These are phyloP conservation scores for Morphnarchus princeps DNA, from an alignment of 2,113 vertebrate species.

Conservation along the genomic window DNA sequence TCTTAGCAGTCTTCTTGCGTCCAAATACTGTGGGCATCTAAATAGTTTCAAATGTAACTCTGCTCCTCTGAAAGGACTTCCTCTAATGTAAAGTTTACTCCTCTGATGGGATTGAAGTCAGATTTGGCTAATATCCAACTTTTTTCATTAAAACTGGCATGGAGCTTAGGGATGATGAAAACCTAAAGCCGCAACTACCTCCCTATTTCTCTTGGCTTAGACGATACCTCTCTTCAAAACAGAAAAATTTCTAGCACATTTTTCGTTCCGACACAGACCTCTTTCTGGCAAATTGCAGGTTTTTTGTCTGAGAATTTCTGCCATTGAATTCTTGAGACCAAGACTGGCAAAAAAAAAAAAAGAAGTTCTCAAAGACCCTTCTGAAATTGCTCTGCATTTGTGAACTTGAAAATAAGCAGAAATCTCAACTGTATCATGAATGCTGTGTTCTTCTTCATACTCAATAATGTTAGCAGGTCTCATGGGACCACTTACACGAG, in stretches of 20 bases:
- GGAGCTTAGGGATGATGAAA: not conserved
- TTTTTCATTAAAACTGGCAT: not conserved
- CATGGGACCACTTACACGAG: not conserved
- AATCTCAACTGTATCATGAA: not conserved
- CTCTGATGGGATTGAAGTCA: not conserved
- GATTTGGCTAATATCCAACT: not conserved
- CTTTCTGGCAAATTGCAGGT: not conserved
- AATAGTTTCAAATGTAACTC: not conserved
- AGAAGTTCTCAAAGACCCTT: not conserved
- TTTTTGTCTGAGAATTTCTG: not conserved
- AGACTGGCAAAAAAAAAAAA: not conserved
- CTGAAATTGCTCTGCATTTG: not conserved
- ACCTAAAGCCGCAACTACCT: not conserved
- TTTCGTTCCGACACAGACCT: not conserved
- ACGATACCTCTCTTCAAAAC: not conserved
- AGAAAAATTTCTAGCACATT: not conserved
- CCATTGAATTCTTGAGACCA: not conserved
- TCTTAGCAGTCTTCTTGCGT: not conserved
- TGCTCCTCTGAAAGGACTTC: not conserved
- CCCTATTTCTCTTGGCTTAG: not conserved
- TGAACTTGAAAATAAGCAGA: not conserved
- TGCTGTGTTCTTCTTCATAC: not conserved
- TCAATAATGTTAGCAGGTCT: not conserved
- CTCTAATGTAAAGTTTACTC: not conserved
- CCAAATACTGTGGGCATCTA: not conserved